Conservation (phyloP, 1,140 invertebrate species). For the Heliconius congener region DNA sequence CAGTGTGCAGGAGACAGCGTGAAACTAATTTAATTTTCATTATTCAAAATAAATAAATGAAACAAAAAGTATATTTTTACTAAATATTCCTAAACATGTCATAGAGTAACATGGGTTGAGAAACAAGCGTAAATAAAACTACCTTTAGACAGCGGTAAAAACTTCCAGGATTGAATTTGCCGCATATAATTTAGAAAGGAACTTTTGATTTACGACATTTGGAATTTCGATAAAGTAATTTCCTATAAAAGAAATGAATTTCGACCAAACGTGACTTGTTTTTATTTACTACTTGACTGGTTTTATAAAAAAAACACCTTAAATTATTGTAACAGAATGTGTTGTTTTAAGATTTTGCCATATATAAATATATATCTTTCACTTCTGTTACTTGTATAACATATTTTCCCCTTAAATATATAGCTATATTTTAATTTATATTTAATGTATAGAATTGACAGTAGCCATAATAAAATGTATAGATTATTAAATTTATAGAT, state of each 20-base stretch:
- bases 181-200: conserved; percentile 29
- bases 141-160: conserved; percentile 17
- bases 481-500: neutral
- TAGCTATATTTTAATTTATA: too few species aligned
- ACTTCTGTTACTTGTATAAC: neutral
- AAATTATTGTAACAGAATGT: neutral
- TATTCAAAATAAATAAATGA: neutral
- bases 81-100: neutral
- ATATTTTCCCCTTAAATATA: too few species aligned
- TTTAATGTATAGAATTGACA: too few species aligned
- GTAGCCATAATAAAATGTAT: too few species aligned
- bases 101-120: neutral
- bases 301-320: neutral
- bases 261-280: conserved; percentile 8
- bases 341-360: too few species aligned
- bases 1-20: too few species aligned
- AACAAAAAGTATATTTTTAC: neutral
- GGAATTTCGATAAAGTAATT: conserved; percentile 38
- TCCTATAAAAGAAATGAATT: conserved; percentile 31
- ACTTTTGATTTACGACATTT: conserved; percentile 41
- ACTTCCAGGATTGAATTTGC: conserved; percentile 37
- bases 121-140: conserved; percentile 2
- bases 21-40: too few species aligned
- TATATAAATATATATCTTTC: neutral
- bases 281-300: neutral